A percentile compares a stretch with the other conserved stretches of the same genome.
Conservation (phyloP, 2,797 vertebrate species). For the Lacerta viridis region DNA sequence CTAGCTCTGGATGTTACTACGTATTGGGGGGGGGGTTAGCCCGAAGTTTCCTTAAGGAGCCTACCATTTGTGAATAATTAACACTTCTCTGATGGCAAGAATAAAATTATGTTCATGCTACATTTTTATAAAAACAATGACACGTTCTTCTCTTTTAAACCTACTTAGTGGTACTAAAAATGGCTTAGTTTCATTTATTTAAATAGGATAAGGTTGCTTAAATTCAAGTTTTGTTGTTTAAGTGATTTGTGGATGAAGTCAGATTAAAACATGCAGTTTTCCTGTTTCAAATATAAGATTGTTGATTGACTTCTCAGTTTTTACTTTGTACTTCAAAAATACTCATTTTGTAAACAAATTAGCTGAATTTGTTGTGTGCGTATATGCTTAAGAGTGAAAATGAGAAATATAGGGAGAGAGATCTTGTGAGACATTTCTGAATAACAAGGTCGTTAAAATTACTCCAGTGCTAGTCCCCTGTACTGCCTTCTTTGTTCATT, state of each 20-base stretch:
- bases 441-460: constrained; percentile 57
- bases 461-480: constrained; percentile 38
- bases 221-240: constrained; percentile 7
- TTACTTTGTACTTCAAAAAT: constrained; percentile 64
- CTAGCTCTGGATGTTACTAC: constrained; percentile 75
- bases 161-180: not conserved
- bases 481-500: constrained; percentile 55
- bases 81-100: constrained; percentile 78
- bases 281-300: constrained; percentile 66
- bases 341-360: constrained; percentile 48
- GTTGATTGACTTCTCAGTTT: constrained; percentile 51
- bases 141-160: not conserved
- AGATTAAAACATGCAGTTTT: constrained; percentile 67
- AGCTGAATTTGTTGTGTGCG: constrained; percentile 28
- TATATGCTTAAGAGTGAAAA: constrained; percentile 46
- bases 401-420: constrained; percentile 43
- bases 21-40: constrained; percentile 67
- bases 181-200: constrained; percentile 16
- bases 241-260: not conserved
- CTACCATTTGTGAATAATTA: constrained; percentile 76
- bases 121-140: constrained; percentile 49
- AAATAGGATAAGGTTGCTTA: not conserved
- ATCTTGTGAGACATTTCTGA: constrained; percentile 34
- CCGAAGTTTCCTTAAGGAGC: constrained; percentile 69
- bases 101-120: constrained; percentile 67